Percentiles rank a stretch among this genome's conserved stretches.
Evolutionary conservation across 2,888 invertebrate species (phyloP).

Genomic region (Rugalucina vietnamica): DNA sequence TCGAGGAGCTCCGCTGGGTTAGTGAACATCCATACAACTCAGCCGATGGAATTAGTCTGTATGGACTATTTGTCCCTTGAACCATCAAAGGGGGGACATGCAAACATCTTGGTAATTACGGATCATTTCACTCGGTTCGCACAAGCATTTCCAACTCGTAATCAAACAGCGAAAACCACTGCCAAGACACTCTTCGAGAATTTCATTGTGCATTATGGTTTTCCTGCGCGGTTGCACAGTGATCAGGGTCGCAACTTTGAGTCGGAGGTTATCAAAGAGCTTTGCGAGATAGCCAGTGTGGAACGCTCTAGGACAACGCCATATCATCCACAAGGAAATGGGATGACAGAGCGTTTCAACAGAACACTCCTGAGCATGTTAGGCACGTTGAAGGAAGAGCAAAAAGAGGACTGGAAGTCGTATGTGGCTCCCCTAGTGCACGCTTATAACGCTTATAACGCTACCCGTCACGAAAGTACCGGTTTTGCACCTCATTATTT

Average conservation of each 20-base stretch:
- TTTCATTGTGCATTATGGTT: neutral
- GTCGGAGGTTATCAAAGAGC: neutral
- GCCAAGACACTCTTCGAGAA: neutral
- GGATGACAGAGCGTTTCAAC: slow-evolving; percentile 47
- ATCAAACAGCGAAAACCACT: neutral
- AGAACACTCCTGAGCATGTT: slow-evolving; percentile 38
- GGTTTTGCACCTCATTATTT: slow-evolving; percentile 11
- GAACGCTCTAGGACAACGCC: slow-evolving; percentile 47
- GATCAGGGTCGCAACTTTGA: neutral
- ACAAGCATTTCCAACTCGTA: slow-evolving; percentile 5
- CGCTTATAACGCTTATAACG: slow-evolving; percentile 45
- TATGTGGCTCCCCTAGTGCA: slow-evolving; percentile 23
- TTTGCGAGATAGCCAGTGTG: slow-evolving; percentile 27
- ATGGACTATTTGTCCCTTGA: slow-evolving; percentile 9
- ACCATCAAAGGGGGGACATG: neutral
- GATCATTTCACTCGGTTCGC: slow-evolving; percentile 13
- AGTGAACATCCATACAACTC: neutral
- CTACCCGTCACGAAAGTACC: slow-evolving; percentile 36
- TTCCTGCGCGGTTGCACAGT: neutral
- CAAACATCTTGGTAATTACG: slow-evolving; percentile 5
- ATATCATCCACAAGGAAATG: slow-evolving; percentile 34
- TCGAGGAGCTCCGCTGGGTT: neutral
- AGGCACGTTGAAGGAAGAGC: slow-evolving; percentile 20
- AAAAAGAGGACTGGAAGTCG: slow-evolving; percentile 45
- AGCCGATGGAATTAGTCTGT: slow-evolving; percentile 16